phyloP scores from a whole-genome alignment of 2,888 invertebrate genomes.

The Trachelus tabidus region DNA sequence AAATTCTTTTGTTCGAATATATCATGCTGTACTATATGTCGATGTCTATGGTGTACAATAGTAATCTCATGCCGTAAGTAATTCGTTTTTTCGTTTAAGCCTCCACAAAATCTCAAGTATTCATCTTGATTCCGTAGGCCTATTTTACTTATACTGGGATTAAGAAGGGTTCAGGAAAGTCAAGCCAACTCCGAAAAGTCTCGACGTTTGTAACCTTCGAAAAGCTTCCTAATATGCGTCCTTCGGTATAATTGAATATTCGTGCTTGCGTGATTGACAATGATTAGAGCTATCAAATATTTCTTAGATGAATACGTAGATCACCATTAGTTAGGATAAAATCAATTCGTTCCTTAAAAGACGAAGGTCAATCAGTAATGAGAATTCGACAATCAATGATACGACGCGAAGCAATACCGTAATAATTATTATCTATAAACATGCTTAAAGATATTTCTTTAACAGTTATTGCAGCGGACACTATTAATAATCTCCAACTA shows the following conservation, averaged over 20 bases:
- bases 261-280: not conserved
- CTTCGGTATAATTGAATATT: not conserved
- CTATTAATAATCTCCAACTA: not conserved
- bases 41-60: not conserved
- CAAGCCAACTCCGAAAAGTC: not conserved
- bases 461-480: not conserved
- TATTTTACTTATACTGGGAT: not conserved
- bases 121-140: not conserved
- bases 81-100: not conserved
- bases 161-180: not conserved
- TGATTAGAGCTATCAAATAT: not conserved
- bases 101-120: not conserved
- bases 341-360: not conserved
- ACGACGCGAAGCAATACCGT: not conserved
- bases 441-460: not conserved
- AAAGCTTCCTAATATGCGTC: too few species aligned
- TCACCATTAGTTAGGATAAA: not conserved
- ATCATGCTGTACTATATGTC: not conserved
- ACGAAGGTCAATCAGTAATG: not conserved
- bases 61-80: not conserved
- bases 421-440: not conserved
- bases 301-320: not conserved
- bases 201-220: too few species aligned
- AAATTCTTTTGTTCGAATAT: not conserved
- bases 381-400: not conserved